Evolutionary conservation across 2,113 vertebrate genomes (phyloP).

Genomic region (Acinonyx jubatus): DNA sequence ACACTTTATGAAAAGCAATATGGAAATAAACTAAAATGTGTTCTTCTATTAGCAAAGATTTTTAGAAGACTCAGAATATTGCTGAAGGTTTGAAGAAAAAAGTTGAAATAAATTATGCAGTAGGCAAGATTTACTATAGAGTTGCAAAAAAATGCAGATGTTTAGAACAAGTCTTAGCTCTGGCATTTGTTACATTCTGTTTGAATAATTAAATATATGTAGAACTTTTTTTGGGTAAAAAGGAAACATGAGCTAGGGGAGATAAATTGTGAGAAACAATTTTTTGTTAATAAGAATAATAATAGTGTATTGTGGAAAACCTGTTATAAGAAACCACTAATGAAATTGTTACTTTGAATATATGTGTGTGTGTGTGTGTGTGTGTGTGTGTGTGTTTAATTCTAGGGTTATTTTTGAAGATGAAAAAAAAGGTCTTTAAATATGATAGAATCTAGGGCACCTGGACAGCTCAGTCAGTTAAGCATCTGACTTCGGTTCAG

Average conservation of each 20-base stretch:
- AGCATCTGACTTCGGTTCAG: too few species aligned
- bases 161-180: not conserved
- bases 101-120: not conserved
- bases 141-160: not conserved
- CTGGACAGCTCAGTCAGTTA: too few species aligned
- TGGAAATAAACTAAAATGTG: not conserved
- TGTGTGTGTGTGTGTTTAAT: not conserved
- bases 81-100: not conserved
- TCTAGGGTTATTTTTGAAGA: not conserved
- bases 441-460: not conserved
- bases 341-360: not conserved
- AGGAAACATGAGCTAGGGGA: not conserved
- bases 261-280: not conserved
- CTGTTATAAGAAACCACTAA: not conserved
- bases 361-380: not conserved
- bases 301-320: not conserved
- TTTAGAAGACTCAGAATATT: not conserved
- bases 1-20: not conserved
- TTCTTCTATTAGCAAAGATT: not conserved
- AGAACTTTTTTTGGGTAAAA: not conserved
- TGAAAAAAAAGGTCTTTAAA: not conserved
- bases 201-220: slow-evolving; percentile 24
- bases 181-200: not conserved
- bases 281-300: not conserved
- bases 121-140: not conserved